These are phyloP conservation scores for human (Homo sapiens) DNA, from an alignment of 2,113 vertebrate species.

Conservation along the genomic window GRCh38 chr15:94100501-94101000, in stretches of 20 bases:
- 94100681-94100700: neutral
- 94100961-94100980: neutral
- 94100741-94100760: neutral
- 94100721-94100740: neutral
- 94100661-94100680: no score
- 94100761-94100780: neutral
- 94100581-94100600: neutral
- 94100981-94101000: neutral
- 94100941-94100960: neutral
- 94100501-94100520: accelerated
- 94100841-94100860: neutral
- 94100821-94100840: neutral
- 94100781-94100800: no score
- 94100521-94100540: neutral
- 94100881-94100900: neutral
- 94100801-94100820: neutral
- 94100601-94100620: neutral
- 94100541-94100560: neutral
- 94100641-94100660: neutral
- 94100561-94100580: neutral
- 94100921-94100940: no score
- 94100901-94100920: neutral
- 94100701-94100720: neutral
- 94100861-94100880: neutral
- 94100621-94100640: neutral